These are phyloP conservation scores for Tetragonisca angustula DNA, from an alignment of 2,888 invertebrate genomes.

Conservation along the genomic window DNA sequence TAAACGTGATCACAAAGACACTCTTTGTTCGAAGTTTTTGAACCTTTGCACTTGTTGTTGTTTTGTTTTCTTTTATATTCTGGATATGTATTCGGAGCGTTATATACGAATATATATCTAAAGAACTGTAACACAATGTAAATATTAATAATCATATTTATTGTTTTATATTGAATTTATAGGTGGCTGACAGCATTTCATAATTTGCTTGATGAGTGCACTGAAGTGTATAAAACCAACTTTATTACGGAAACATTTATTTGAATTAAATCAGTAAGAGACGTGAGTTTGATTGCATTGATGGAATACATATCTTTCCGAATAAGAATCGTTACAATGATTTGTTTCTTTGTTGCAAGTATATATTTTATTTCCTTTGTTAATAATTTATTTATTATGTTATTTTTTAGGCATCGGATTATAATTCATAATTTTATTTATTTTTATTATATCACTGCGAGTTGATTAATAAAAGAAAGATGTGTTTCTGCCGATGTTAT, in stretches of 20 bases:
- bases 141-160: conserved; percentile 17
- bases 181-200: conserved; percentile 3
- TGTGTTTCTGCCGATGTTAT: conserved; percentile 25
- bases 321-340: neutral
- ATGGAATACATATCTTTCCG: conserved; percentile 18
- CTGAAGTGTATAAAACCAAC: conserved; percentile 16
- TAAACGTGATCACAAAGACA: conserved; percentile 13
- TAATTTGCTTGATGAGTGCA: conserved; percentile 31
- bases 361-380: neutral
- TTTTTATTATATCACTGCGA: neutral
- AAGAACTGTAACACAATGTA: neutral
- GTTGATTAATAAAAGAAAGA: conserved; percentile 9
- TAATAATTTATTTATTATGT: neutral
- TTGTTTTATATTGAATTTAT: conserved; percentile 22
- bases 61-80: conserved; percentile 15
- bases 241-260: neutral
- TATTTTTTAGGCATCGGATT: neutral
- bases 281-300: neutral
- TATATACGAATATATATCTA: conserved; percentile 24
- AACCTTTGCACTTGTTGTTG: conserved; percentile 47
- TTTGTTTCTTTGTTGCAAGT: neutral
- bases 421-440: conserved; percentile 1
- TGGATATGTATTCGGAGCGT: conserved; percentile 8
- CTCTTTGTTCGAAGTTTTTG: conserved; percentile 12
- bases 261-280: conserved; percentile 18